A percentile compares a stretch with the other conserved stretches of the same genome.
These are phyloP conservation scores for Tachycineta bicolor DNA, from an alignment of 2,113 vertebrate genomes.

Conservation along the genomic window DNA sequence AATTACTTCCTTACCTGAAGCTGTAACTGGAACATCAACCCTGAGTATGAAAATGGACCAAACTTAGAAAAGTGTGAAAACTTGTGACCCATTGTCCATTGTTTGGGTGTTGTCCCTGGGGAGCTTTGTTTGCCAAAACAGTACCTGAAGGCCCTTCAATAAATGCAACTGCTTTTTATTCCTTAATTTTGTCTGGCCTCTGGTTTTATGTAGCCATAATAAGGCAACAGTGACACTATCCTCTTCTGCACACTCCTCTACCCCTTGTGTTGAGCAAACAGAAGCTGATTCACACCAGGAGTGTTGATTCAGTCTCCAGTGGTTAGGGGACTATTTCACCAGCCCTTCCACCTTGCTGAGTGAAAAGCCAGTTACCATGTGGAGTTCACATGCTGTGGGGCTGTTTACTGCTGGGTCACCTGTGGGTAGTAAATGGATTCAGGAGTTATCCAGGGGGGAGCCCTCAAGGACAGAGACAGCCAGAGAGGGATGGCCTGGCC, in stretches of 20 bases:
- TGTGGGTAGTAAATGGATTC: not conserved
- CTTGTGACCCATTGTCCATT: accelerated
- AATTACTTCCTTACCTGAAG: not conserved
- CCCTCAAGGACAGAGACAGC: not conserved
- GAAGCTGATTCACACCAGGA: not conserved
- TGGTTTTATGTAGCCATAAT: not conserved
- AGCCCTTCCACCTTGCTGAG: not conserved
- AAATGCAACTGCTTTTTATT: accelerated
- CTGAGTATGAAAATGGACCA: not conserved
- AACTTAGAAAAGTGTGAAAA: not conserved
- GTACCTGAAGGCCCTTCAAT: not conserved
- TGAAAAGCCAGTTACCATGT: not conserved
- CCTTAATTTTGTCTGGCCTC: no score
- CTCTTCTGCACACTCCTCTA: not conserved
- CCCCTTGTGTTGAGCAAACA: not conserved
- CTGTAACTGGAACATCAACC: not conserved
- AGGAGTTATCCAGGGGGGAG: not conserved
- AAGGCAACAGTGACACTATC: not conserved
- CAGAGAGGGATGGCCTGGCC: not conserved
- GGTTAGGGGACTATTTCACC: not conserved
- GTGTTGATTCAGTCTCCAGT: not conserved
- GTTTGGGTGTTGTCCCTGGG: no score
- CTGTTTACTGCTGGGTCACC: not conserved
- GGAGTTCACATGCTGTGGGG: not conserved
- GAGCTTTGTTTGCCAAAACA: not conserved